These are phyloP conservation scores for Notospermus geniculatus DNA, from an alignment of 1,140 invertebrate species.

Conservation along the genomic window DNA sequence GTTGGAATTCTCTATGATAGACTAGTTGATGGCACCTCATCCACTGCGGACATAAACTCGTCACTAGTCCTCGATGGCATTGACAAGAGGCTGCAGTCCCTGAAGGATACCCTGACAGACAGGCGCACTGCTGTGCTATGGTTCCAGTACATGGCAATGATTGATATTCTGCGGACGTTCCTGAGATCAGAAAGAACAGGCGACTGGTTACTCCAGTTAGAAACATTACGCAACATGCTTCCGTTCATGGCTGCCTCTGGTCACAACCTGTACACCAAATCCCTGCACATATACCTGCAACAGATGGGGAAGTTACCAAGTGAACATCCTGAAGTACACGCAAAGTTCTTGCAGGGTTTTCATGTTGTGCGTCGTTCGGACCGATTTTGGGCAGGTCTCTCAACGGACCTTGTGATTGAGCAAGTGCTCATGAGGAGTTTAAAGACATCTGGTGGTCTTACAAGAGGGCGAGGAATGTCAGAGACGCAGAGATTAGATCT, in stretches of 20 bases:
- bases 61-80: conserved; percentile 16
- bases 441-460: conserved; percentile 47
- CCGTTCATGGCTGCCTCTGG: conserved; percentile 54
- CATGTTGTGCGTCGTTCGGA: conserved; percentile 24
- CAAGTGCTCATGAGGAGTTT: conserved; percentile 36
- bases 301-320: conserved; percentile 44
- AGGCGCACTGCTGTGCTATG: conserved; percentile 20
- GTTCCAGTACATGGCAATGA: conserved; percentile 53
- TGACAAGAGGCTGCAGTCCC: neutral
- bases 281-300: conserved; percentile 54
- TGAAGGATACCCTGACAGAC: neutral
- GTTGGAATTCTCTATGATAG: neutral
- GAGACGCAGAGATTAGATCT: neutral
- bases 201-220: conserved; percentile 37
- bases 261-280: conserved; percentile 57
- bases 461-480: neutral
- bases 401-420: conserved; percentile 39
- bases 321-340: neutral
- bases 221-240: conserved; percentile 43
- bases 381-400: conserved; percentile 51
- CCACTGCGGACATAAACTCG: neutral
- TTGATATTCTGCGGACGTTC: conserved; percentile 48
- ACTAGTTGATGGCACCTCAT: neutral
- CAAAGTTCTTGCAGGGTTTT: conserved; percentile 6
- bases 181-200: conserved; percentile 51